These are phyloP conservation scores for Bombus polaris DNA, from an alignment of 1,140 invertebrate genomes.

Conservation along the genomic window DNA sequence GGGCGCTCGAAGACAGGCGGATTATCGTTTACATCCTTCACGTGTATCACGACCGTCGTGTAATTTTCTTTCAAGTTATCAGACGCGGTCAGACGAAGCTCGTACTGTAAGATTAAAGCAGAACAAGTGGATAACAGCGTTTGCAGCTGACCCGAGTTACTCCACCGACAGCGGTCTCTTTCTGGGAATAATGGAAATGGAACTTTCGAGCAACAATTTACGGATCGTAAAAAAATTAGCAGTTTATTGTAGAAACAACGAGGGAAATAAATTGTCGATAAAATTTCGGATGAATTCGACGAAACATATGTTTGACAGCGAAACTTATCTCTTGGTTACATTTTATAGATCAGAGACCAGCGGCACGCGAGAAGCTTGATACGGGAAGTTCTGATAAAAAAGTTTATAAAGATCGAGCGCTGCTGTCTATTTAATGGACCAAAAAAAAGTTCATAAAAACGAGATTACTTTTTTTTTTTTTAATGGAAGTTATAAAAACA, in stretches of 20 bases:
- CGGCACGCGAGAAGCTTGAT: not conserved
- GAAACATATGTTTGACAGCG: no score
- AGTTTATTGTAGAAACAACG: not conserved
- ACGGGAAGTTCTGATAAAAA: not conserved
- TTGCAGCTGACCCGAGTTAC: not conserved
- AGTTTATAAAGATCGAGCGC: not conserved
- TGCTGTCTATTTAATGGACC: not conserved
- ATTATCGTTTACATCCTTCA: conserved; percentile 97
- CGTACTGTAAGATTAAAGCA: conserved; percentile 87
- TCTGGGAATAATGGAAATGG: not conserved
- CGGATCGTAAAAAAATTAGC: not conserved
- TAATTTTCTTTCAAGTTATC: conserved; percentile 98
- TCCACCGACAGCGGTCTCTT: not conserved
- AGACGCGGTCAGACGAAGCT: conserved; percentile 95
- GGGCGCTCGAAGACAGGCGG: conserved; percentile 95
- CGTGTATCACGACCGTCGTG: conserved; percentile 96
- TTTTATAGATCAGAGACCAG: not conserved
- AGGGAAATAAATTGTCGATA: no score
- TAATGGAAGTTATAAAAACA: conserved; percentile 1
- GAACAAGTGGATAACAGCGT: conserved; percentile 1
- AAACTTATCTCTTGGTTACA: not conserved
- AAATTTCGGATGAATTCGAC: not conserved
- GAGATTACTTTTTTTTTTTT: not conserved
- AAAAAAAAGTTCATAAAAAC: not conserved
- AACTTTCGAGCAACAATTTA: not conserved